These are phyloP conservation scores for Myotis planiceps DNA, from an alignment of 2,797 vertebrate genomes.

Conservation along the genomic window DNA sequence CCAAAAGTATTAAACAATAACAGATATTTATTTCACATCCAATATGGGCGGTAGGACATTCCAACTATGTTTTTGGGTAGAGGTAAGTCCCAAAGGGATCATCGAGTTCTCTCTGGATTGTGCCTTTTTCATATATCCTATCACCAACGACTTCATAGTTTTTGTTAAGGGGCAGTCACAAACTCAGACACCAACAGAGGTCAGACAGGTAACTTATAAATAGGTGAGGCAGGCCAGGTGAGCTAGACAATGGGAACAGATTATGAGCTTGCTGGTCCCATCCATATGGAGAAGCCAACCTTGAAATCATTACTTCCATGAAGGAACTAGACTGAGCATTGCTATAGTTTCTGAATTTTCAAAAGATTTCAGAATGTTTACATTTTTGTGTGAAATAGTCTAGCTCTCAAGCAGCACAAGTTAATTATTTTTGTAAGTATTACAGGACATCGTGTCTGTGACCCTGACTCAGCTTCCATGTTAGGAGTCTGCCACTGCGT, in stretches of 20 bases:
- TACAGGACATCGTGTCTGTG: background rate
- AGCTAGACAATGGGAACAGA: background rate
- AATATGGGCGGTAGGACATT: background rate
- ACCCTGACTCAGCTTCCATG: background rate
- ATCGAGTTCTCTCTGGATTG: background rate
- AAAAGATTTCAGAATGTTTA: conserved; percentile 11
- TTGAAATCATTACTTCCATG: background rate
- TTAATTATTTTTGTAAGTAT: background rate
- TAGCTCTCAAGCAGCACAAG: background rate
- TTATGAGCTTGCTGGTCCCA: background rate
- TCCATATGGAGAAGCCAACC: background rate
- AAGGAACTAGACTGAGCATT: background rate
- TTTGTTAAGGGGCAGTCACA: background rate
- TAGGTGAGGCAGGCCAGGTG: background rate
- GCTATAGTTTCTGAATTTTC: background rate
- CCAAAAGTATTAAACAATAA: background rate
- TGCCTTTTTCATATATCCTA: background rate
- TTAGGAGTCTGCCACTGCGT: background rate
- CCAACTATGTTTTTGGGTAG: background rate
- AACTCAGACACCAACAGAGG: background rate
- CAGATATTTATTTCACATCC: background rate
- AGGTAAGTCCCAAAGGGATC: background rate
- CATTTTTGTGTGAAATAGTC: background rate
- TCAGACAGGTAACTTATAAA: background rate
- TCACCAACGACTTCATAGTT: background rate